Conservation (phyloP, 2,888 invertebrate genomes). For the Sinhomidia bicolor region DNA sequence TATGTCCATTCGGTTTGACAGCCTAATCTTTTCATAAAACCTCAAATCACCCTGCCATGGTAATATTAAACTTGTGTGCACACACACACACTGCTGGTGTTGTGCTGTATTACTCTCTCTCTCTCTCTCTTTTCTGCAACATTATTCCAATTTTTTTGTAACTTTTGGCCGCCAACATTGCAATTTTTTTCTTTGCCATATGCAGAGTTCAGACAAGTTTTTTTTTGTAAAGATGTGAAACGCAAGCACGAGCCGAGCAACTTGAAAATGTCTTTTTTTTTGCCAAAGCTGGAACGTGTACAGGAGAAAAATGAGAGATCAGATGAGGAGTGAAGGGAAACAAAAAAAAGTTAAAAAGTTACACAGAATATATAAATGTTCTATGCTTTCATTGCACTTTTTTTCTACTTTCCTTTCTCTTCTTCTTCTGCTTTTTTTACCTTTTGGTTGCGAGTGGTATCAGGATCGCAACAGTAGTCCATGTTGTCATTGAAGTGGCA, state of each 20-base stretch:
- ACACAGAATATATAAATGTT: neutral
- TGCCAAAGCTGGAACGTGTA: conserved; percentile 19
- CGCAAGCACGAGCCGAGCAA: neutral
- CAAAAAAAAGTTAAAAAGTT: conserved; percentile 11
- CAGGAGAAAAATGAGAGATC: neutral
- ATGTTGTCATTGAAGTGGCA: conserved; percentile 6
- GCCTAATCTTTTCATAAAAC: conserved; percentile 66
- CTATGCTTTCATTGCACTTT: conserved; percentile 13
- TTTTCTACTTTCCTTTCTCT: neutral
- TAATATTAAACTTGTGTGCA: conserved; percentile 52
- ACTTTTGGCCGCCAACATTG: conserved; percentile 27
- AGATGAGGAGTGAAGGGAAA: conserved; percentile 23
- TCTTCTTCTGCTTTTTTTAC: neutral
- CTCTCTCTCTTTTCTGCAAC: conserved; percentile 1
- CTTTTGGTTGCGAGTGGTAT: neutral
- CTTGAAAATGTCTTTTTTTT: neutral
- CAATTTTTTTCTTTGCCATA: conserved; percentile 50
- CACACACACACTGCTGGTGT: neutral
- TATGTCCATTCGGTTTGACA: conserved; percentile 62
- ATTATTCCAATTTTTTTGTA: neutral
- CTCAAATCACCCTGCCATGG: conserved; percentile 62
- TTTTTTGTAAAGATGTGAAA: neutral
- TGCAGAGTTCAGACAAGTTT: neutral
- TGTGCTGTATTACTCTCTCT: neutral
- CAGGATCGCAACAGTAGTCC: neutral